Evolutionary conservation across 2,888 invertebrate species (phyloP).

Genomic region (Brassicogethes aeneus): DNA sequence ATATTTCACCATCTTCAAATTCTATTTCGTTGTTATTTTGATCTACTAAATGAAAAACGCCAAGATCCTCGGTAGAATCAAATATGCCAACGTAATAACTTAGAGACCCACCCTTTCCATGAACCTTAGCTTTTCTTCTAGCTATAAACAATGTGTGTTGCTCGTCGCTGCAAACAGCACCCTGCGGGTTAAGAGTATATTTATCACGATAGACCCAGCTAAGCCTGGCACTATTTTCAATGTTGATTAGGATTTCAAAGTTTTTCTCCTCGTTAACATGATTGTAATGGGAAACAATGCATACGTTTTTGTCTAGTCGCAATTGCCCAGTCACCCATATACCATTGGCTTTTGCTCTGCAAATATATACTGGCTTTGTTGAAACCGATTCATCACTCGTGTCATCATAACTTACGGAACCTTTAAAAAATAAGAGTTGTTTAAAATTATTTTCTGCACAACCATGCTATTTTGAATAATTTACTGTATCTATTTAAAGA

Average conservation of each 20-base stretch:
- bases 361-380: slow-evolving; percentile 54
- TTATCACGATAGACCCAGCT: slow-evolving; percentile 71
- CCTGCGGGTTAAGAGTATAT: slow-evolving; percentile 55
- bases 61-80: slow-evolving; percentile 53
- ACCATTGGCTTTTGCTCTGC: slow-evolving; percentile 62
- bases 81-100: slow-evolving; percentile 64
- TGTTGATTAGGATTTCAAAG: slow-evolving; percentile 69
- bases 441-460: no score
- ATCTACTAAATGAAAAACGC: slow-evolving; percentile 60
- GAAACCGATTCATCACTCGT: slow-evolving; percentile 44
- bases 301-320: slow-evolving; percentile 47
- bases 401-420: no score
- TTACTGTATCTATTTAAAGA: no score
- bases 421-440: no score
- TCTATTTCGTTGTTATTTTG: slow-evolving; percentile 49
- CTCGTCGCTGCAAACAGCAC: slow-evolving; percentile 55
- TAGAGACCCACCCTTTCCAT: slow-evolving; percentile 30
- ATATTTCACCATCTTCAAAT: slow-evolving; percentile 61
- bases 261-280: slow-evolving; percentile 46
- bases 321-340: slow-evolving; percentile 66
- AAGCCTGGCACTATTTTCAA: slow-evolving; percentile 66
- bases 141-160: slow-evolving; percentile 34
- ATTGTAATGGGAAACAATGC: slow-evolving; percentile 54
- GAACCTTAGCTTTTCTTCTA: slow-evolving; percentile 25
- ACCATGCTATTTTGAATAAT: no score